phyloP scores from a whole-genome alignment of 2,888 invertebrate species.

The Eudemis profundana region DNA sequence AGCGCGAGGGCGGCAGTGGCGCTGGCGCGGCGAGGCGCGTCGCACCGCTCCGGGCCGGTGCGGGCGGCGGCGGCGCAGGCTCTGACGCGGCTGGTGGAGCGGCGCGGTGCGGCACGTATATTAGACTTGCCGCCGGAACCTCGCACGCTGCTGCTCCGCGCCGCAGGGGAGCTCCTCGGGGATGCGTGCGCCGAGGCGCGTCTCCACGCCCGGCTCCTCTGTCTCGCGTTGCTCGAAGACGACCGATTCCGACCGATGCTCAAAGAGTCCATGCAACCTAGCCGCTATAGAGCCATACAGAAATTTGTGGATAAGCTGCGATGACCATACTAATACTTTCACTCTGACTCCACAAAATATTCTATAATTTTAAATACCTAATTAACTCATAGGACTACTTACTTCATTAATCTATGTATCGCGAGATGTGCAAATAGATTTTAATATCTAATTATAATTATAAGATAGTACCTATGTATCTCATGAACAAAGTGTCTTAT shows the following conservation, averaged over 20 bases:
- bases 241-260: conserved; percentile 90
- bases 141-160: conserved; percentile 91
- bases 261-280: conserved; percentile 91
- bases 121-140: conserved; percentile 91
- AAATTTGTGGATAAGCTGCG: conserved; percentile 89
- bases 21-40: conserved; percentile 88
- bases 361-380: neutral
- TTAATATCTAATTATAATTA: conserved; percentile 15
- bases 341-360: neutral
- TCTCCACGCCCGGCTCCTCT: conserved; percentile 91
- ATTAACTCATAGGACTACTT: neutral
- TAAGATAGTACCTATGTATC: conserved; percentile 19
- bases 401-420: neutral
- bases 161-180: conserved; percentile 92
- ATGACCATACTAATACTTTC: conserved; percentile 57
- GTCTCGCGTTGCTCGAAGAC: conserved; percentile 89
- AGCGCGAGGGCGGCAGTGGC: conserved; percentile 88
- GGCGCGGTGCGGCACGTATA: conserved; percentile 89
- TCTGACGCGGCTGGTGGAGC: conserved; percentile 89
- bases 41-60: conserved; percentile 95
- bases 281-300: conserved; percentile 92
- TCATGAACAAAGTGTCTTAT: conserved; percentile 34
- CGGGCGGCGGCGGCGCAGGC: conserved; percentile 93
- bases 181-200: conserved; percentile 96
- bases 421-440: conserved; percentile 15